Base-by-base conservation (phyloP, 2,113 vertebrate species). In the Etia nguti region DNA sequence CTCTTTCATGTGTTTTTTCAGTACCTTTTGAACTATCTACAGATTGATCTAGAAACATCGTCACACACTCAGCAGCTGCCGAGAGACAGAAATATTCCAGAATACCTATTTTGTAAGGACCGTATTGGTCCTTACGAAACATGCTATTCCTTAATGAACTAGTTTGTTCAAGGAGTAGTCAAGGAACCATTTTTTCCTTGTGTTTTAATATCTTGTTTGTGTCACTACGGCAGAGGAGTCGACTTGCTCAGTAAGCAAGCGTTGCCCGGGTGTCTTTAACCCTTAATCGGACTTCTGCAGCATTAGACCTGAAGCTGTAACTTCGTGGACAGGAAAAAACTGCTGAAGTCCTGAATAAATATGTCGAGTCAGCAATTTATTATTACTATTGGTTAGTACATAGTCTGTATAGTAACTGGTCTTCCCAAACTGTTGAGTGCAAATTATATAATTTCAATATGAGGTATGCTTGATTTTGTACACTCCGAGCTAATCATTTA, bases 21-120 rank as follows among this genome's bases (percentile, higher is more conserved):
- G 52, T 77, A 85, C 65, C 16, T 56, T 70, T 31, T 22, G 36
- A 82, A 81, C 77, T 52, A 86, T 79, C 86, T 82, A 79, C 11
- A 83, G 86, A 83, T 46, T 20, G 73, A 75, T 80, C 13, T n/a
- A 43, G 41, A 22, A 86, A 54, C 4, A 2, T 18, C 7, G 22
- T 50, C 20, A 41, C 41, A 79, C 34, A 70, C 4, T 38, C 3
- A 50, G 62, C 46, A 29, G 24, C 81, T 16, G 62, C 50, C 8
- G 52, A 36, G 55, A 4, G 26, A 87, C 56, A 54, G 56, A 83
- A 73, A 88, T 48, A 79, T 73, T 83, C 62, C 83, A 1, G 68
- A 77, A 84, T 62, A 10, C 10, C 13, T 60, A 4, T 59, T 65
- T 15, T 11, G 10, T 10, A 29, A 34, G 57, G 79, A 80, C 65